Evolutionary conservation across 2,113 vertebrate species (phyloP).

Genomic region (Parus major): DNA sequence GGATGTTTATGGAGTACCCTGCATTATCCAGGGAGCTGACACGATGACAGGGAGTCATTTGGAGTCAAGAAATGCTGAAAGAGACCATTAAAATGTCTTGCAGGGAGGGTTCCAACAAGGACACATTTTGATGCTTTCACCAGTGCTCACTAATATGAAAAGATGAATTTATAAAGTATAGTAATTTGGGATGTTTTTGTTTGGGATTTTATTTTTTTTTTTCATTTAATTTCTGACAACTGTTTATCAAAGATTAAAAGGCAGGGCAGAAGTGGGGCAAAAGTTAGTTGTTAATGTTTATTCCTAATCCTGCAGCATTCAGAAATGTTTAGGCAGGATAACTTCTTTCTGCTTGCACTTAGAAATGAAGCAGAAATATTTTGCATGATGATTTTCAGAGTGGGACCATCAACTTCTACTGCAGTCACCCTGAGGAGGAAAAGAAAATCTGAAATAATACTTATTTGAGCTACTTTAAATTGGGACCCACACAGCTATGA

Average conservation of each 20-base stretch:
- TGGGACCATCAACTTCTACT: conserved; percentile 31
- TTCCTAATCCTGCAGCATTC: not conserved
- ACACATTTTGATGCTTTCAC: conserved; percentile 56
- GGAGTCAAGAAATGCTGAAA: conserved; percentile 80
- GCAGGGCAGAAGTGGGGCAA: not conserved
- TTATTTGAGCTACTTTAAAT: conserved; percentile 41
- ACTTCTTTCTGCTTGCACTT: not conserved
- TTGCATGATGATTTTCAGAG: conserved; percentile 51
- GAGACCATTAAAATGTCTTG: conserved; percentile 81
- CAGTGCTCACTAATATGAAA: conserved; percentile 46
- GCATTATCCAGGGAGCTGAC: conserved; percentile 82
- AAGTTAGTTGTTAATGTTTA: conserved; percentile 11
- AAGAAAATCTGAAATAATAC: conserved; percentile 20
- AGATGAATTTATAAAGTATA: conserved; percentile 43
- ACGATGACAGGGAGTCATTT: conserved; percentile 81
- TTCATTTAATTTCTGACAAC: conserved; percentile 36
- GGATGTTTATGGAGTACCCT: conserved; percentile 80
- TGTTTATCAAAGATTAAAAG: conserved; percentile 14
- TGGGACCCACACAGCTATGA: not conserved
- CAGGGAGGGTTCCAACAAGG: conserved; percentile 70
- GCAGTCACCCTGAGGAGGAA: conserved; percentile 34
- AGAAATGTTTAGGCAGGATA: not conserved
- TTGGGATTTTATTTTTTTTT: not conserved
- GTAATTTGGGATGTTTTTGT: not conserved
- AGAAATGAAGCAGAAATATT: conserved; percentile 10